Evolutionary conservation across 2,888 invertebrate species (phyloP).

Genomic region (Hololepta plana): DNA sequence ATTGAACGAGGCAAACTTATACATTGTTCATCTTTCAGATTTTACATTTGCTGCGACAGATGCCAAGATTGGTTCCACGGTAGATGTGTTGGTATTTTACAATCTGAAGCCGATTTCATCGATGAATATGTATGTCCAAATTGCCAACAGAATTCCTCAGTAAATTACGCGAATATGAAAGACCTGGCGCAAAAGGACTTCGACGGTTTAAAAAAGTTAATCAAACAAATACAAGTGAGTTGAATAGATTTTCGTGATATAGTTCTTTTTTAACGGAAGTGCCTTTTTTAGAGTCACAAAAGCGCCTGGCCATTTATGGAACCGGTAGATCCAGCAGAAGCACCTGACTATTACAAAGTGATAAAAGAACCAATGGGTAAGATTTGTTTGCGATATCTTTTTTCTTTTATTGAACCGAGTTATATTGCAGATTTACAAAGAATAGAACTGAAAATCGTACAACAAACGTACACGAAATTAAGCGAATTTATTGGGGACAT

Average conservation of each 20-base stretch:
- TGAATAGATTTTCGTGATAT: too few relatives aligned
- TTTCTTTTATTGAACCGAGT: slow-evolving; percentile 7
- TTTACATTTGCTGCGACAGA: slow-evolving; percentile 97
- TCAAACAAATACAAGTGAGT: slow-evolving; percentile 71
- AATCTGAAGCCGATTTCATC: slow-evolving; percentile 85
- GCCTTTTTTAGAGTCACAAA: slow-evolving; percentile 68
- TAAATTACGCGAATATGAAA: slow-evolving; percentile 83
- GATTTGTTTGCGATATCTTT: slow-evolving; percentile 16
- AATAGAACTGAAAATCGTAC: slow-evolving; percentile 73
- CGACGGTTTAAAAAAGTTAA: slow-evolving; percentile 64
- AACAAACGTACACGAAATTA: slow-evolving; percentile 65
- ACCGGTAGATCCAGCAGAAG: slow-evolving; percentile 89
- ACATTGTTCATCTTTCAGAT: slow-evolving; percentile 35
- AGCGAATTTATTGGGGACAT: slow-evolving; percentile 95
- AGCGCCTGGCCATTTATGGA: slow-evolving; percentile 97
- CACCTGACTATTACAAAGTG: slow-evolving; percentile 91
- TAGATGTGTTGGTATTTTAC: slow-evolving; percentile 85
- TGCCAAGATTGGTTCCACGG: slow-evolving; percentile 99
- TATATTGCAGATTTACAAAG: slow-evolving; percentile 70
- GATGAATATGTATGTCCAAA: slow-evolving; percentile 94
- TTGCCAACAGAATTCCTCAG: slow-evolving; percentile 78
- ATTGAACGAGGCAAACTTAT: not conserved
- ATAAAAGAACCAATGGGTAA: slow-evolving; percentile 93
- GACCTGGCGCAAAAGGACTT: slow-evolving; percentile 62
- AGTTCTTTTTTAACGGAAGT: too few relatives aligned